These are phyloP conservation scores for Solenodon paradoxus DNA, from an alignment of 2,113 vertebrate genomes.

Conservation along the genomic window DNA sequence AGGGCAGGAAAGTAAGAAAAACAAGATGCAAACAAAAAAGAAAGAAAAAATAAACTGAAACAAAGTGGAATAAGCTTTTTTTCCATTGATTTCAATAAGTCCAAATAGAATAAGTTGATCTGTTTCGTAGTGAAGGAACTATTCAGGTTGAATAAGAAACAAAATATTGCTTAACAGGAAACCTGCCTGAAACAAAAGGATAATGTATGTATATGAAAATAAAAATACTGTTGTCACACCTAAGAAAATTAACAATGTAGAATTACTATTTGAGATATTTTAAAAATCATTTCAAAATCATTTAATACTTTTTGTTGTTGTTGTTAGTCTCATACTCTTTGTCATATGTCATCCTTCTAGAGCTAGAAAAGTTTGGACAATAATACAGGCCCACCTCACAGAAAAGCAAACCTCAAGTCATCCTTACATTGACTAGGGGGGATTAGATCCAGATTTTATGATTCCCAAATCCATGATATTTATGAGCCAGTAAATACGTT, in stretches of 20 bases:
- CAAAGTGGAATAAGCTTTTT: background rate
- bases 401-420: background rate
- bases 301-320: background rate
- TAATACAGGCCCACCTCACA: background rate
- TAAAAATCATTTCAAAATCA: background rate
- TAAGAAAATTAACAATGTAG: background rate
- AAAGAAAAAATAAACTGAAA: background rate
- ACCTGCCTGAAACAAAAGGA: conserved; percentile 23
- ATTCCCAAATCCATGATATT: background rate
- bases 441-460: background rate
- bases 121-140: background rate
- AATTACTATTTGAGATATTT: background rate
- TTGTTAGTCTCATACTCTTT: background rate
- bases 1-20: background rate
- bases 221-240: background rate
- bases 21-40: background rate
- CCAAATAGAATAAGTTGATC: background rate
- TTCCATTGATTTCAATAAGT: background rate
- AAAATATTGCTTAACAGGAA: background rate
- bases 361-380: background rate
- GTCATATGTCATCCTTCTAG: background rate
- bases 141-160: background rate
- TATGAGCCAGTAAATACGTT: background rate
- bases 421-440: background rate
- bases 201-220: background rate